These are phyloP conservation scores for Theonella swinhoei DNA, from an alignment of 37 sponge, comb jelly and placozoan genomes.

Conservation along the genomic window DNA sequence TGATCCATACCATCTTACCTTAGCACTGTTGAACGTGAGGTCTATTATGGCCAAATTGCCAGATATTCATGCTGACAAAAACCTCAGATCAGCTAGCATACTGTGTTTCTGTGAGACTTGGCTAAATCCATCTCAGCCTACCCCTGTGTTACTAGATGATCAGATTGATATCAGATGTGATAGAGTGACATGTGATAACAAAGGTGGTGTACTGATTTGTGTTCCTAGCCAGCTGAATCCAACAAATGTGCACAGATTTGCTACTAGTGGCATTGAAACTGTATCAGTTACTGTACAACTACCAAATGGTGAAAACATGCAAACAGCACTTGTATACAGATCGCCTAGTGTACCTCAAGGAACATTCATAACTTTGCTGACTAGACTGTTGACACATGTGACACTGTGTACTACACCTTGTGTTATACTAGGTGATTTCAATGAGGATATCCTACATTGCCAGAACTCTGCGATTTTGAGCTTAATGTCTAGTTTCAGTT, in stretches of 20 bases:
- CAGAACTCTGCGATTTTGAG: no score
- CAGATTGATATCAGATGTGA: conserved; percentile 26
- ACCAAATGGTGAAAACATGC: neutral
- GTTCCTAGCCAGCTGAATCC: neutral
- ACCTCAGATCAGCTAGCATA: neutral
- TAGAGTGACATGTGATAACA: conserved; percentile 12
- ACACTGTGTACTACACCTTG: neutral
- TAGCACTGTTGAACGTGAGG: conserved; percentile 31
- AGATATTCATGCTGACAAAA: neutral
- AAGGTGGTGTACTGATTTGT: conserved; percentile 21
- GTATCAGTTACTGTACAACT: neutral
- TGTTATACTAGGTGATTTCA: conserved; percentile 6
- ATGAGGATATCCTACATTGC: no score
- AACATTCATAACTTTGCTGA: neutral
- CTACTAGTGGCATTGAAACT: conserved; percentile 13
- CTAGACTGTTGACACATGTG: neutral
- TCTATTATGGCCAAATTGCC: conserved; percentile 12
- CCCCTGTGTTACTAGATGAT: conserved; percentile 9
- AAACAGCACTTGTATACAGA: conserved; percentile 24
- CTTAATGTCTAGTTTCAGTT: neutral
- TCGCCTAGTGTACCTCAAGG: conserved; percentile 16
- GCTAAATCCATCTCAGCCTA: conserved; percentile 19
- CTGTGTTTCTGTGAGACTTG: conserved; percentile 35
- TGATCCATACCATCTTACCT: neutral
- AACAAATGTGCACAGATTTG: neutral